A percentile compares a stretch with the other conserved stretches of the same genome.
Conservation (phyloP, 2,113 vertebrate species). For the Tetrao urogallus region DNA sequence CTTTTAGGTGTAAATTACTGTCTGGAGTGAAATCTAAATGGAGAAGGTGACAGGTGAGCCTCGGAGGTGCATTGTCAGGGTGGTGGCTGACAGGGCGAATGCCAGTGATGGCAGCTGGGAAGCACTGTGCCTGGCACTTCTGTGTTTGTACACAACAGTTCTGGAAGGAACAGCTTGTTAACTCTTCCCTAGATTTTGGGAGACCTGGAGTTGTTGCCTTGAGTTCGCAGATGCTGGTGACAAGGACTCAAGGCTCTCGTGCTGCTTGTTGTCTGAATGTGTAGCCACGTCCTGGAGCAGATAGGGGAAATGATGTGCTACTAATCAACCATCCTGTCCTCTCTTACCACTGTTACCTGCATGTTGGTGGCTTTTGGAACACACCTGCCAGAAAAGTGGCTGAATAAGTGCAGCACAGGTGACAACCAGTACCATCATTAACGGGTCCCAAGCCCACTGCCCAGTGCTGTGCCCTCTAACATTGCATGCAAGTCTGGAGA, state of each 20-base stretch:
- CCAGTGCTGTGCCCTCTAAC: neutral
- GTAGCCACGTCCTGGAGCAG: neutral
- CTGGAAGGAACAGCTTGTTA: neutral
- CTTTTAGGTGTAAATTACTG: neutral
- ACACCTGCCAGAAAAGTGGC: neutral
- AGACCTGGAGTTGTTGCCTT: neutral
- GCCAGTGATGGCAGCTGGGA: neutral
- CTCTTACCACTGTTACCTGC: neutral
- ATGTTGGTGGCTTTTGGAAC: neutral
- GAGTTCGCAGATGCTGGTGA: neutral
- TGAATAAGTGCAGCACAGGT: neutral
- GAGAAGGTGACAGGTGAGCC: neutral
- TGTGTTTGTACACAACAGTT: neutral
- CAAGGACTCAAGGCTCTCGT: neutral
- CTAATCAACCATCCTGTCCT: neutral
- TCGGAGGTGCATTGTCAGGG: neutral
- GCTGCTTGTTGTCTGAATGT: neutral
- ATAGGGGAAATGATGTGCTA: neutral
- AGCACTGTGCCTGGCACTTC: neutral
- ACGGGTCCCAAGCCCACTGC: neutral
- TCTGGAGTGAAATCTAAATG: neutral
- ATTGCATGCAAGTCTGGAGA: neutral
- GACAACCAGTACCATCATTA: neutral
- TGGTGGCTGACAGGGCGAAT: neutral
- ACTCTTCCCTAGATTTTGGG: neutral